These are phyloP conservation scores for Heliconius melpomene DNA, from an alignment of 1,140 invertebrate species.

Conservation along the genomic window DNA sequence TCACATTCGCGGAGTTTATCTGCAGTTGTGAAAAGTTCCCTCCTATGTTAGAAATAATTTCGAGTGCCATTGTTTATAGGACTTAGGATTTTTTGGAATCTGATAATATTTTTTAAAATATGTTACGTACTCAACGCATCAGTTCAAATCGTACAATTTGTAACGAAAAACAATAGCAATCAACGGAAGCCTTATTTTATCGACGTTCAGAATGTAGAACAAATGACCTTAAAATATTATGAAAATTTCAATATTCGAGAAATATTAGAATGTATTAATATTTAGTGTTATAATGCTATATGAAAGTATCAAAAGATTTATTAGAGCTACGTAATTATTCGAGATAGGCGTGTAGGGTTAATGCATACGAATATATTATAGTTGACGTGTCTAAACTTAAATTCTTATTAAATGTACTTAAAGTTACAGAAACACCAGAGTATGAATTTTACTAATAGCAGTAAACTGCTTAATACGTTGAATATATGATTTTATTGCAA, in stretches of 20 bases:
- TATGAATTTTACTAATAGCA: slow-evolving; percentile 52
- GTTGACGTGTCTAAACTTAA: slow-evolving; percentile 55
- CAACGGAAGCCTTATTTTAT: slow-evolving; percentile 37
- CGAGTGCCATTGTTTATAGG: slow-evolving; percentile 73
- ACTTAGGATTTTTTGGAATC: slow-evolving; percentile 66
- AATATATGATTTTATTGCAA: slow-evolving; percentile 60
- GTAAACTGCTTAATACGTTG: slow-evolving; percentile 62
- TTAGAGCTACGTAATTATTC: slow-evolving; percentile 72
- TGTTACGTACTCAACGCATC: neutral
- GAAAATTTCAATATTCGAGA: slow-evolving; percentile 49
- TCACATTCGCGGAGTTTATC: slow-evolving; percentile 58
- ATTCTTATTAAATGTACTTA: slow-evolving; percentile 68
- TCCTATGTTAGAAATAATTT: slow-evolving; percentile 69
- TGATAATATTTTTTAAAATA: slow-evolving; percentile 68
- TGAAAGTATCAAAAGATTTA: slow-evolving; percentile 76
- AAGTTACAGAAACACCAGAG: slow-evolving; percentile 58
- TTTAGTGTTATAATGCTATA: slow-evolving; percentile 51
- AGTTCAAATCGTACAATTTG: neutral
- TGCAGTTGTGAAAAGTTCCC: slow-evolving; percentile 76
- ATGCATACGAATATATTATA: slow-evolving; percentile 58
- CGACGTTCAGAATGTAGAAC: slow-evolving; percentile 23
- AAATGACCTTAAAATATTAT: slow-evolving; percentile 31
- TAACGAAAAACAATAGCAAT: slow-evolving; percentile 33
- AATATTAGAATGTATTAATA: slow-evolving; percentile 48
- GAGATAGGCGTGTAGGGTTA: slow-evolving; percentile 67